These are phyloP conservation scores for Monopterus albus DNA, from an alignment of 2,113 vertebrate species.

Conservation along the genomic window DNA sequence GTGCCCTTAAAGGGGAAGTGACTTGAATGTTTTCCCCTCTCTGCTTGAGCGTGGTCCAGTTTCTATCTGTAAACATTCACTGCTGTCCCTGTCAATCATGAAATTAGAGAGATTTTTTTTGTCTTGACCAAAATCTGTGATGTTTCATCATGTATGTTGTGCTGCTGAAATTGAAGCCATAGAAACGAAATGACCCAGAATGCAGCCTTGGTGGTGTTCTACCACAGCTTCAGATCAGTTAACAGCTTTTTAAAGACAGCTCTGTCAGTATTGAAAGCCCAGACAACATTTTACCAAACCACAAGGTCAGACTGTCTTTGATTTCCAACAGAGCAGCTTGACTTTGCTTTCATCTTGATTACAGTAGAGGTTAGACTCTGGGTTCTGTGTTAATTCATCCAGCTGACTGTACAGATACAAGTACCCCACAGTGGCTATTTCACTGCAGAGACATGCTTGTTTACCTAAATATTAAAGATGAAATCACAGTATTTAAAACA, in stretches of 20 bases:
- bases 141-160: not conserved
- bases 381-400: constrained; percentile 17
- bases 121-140: constrained; percentile 19
- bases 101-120: constrained; percentile 2
- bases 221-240: constrained; percentile 46
- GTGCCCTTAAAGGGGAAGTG: constrained; percentile 1
- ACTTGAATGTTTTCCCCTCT: not conserved
- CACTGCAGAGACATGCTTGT: not conserved
- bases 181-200: constrained; percentile 42
- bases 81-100: constrained; percentile 7
- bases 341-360: constrained; percentile 41
- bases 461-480: not conserved
- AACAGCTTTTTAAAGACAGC: constrained; percentile 39
- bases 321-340: constrained; percentile 32
- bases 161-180: constrained; percentile 27
- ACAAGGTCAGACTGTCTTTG: constrained; percentile 55
- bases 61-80: constrained; percentile 38
- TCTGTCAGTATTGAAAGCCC: constrained; percentile 14
- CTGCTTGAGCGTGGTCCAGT: not conserved
- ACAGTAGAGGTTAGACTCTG: constrained; percentile 14
- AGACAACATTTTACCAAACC: constrained; percentile 38
- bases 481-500: not conserved
- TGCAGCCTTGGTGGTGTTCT: constrained; percentile 38
- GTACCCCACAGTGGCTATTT: not conserved
- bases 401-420: constrained; percentile 18